Evolutionary conservation across 1,140 invertebrate genomes (phyloP).

Genomic region (Dreissena rostriformis): DNA sequence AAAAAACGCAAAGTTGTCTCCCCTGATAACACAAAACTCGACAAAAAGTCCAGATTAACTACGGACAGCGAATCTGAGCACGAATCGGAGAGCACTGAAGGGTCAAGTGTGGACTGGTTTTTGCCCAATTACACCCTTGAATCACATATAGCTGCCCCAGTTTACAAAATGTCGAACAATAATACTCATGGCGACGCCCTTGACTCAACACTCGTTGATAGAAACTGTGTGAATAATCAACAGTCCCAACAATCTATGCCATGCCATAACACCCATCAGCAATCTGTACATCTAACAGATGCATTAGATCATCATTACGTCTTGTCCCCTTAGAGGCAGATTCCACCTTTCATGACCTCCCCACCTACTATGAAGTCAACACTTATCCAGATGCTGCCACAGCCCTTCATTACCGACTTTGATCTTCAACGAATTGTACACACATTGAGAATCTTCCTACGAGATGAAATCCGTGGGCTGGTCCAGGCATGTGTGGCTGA

Average conservation of each 20-base stretch:
- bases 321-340: no score
- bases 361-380: no score
- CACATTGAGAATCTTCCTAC: neutral
- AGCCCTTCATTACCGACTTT: neutral
- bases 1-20: neutral
- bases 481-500: neutral
- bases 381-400: neutral
- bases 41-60: neutral
- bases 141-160: neutral
- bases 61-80: neutral
- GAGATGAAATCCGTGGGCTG: neutral
- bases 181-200: neutral
- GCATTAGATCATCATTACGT: no score
- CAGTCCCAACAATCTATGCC: no score
- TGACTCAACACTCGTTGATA: neutral
- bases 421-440: neutral
- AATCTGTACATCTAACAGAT: no score
- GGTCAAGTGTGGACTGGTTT: neutral
- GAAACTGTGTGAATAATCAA: no score
- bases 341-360: no score
- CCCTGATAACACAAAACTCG: slow-evolving; percentile 9
- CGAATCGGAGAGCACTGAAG: neutral
- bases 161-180: neutral
- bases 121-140: neutral
- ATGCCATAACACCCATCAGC: no score